These are phyloP conservation scores for Aleiodes testaceus DNA, from an alignment of 2,888 invertebrate species.

Conservation along the genomic window DNA sequence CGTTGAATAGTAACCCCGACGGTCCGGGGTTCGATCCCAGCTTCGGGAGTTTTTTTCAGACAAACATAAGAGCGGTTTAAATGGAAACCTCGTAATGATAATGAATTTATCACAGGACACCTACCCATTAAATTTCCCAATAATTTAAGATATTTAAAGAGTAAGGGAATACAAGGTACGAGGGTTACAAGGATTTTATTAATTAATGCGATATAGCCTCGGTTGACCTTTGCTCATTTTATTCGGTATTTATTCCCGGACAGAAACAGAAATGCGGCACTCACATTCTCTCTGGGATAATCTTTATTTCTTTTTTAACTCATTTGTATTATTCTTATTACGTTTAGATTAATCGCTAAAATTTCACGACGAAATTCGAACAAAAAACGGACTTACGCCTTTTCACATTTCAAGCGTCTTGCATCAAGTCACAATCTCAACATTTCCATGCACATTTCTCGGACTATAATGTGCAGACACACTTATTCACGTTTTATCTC, in stretches of 20 bases:
- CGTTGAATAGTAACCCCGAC: too few species aligned
- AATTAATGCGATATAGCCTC: slow-evolving; percentile 58
- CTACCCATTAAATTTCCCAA: too few species aligned
- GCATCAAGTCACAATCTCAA: too few species aligned
- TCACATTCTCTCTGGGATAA: neutral
- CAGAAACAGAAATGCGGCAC: slow-evolving; percentile 39
- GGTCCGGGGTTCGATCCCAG: too few species aligned
- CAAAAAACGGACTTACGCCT: too few species aligned
- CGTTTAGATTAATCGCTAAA: slow-evolving; percentile 60
- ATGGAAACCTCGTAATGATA: too few species aligned
- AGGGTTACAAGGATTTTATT: slow-evolving; percentile 42
- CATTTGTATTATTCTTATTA: slow-evolving; percentile 59
- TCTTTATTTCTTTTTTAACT: slow-evolving; percentile 44
- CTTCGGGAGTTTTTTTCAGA: too few species aligned
- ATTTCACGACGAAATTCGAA: too few species aligned
- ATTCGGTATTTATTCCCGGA: slow-evolving; percentile 58
- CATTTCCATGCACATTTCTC: neutral
- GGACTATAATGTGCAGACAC: slow-evolving; percentile 6
- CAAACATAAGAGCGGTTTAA: too few species aligned
- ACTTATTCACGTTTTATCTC: too few species aligned
- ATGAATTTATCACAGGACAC: too few species aligned
- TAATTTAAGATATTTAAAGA: slow-evolving; percentile 6
- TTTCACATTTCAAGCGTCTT: too few species aligned
- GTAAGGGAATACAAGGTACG: slow-evolving; percentile 7
- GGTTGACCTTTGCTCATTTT: slow-evolving; percentile 58